These are phyloP conservation scores for Vanacampus margaritifer DNA, from an alignment of 2,113 vertebrate genomes.

Conservation along the genomic window DNA sequence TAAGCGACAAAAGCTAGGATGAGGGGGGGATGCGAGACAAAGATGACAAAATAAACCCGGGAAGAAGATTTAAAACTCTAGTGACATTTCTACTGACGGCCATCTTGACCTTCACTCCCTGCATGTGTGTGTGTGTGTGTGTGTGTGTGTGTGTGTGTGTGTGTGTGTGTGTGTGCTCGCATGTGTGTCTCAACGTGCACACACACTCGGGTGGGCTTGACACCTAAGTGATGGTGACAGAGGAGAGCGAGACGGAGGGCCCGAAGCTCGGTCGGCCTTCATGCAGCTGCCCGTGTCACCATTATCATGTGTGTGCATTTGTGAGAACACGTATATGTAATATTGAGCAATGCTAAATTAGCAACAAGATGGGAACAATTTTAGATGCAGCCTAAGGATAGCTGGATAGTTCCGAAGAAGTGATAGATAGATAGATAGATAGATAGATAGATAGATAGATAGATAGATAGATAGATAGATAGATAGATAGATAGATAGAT, in stretches of 20 bases:
- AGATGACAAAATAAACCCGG: neutral
- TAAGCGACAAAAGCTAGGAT: neutral
- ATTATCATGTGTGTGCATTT: conserved; percentile 17
- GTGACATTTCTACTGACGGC: neutral
- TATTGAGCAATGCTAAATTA: too few species aligned
- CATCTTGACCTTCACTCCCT: neutral
- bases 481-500: too few species aligned
- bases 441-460: too few species aligned
- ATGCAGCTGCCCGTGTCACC: conserved; percentile 50
- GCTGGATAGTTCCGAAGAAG: too few species aligned
- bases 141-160: conserved; percentile 23
- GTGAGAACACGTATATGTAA: neutral
- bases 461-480: too few species aligned
- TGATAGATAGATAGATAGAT: neutral
- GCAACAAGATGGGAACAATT: neutral
- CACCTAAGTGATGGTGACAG: conserved; percentile 54
- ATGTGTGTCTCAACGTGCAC: too few species aligned
- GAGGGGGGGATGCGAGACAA: neutral
- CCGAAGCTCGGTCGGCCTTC: conserved; percentile 1
- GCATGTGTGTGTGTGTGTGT: neutral
- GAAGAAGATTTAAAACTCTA: neutral
- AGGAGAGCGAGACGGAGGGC: conserved; percentile 10
- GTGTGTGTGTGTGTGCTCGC: too few species aligned
- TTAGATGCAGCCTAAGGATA: too few species aligned
- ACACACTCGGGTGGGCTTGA: conserved; percentile 41